phyloP scores from a whole-genome alignment of 2,113 vertebrate genomes.

The Phalacrocorax carbo region DNA sequence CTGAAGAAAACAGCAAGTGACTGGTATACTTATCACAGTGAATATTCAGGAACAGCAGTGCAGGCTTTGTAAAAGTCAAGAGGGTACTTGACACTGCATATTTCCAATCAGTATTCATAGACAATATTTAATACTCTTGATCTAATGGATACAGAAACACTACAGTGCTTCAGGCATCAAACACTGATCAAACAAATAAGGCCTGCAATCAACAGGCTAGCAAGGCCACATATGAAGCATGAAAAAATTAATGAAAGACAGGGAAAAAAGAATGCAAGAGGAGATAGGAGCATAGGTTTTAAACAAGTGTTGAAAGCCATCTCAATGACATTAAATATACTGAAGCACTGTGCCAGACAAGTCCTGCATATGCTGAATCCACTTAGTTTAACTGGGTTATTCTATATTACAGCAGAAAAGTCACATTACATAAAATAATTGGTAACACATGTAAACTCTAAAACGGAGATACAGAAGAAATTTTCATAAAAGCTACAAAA shows the following conservation, averaged over 20 bases:
- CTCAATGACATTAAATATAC: background rate
- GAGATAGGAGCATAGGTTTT: background rate
- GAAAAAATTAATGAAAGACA: background rate
- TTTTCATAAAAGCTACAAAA: background rate
- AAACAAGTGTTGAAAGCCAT: background rate
- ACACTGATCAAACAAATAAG: background rate
- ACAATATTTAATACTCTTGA: constrained; percentile 2
- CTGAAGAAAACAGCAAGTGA: background rate
- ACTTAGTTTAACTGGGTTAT: background rate
- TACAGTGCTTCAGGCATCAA: background rate
- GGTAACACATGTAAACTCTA: background rate
- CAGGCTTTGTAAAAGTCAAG: background rate
- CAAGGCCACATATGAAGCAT: background rate
- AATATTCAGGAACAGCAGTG: background rate
- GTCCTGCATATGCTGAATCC: background rate
- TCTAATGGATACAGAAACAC: background rate
- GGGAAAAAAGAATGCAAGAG: background rate
- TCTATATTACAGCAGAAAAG: background rate
- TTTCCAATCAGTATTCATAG: constrained; percentile 16
- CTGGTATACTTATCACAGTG: background rate
- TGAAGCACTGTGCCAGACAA: background rate
- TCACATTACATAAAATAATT: background rate
- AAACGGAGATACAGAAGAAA: background rate
- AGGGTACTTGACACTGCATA: background rate
- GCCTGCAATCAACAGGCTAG: background rate